Evolutionary conservation across 2,113 vertebrate genomes (phyloP).

Genomic region (Xerus inauris): DNA sequence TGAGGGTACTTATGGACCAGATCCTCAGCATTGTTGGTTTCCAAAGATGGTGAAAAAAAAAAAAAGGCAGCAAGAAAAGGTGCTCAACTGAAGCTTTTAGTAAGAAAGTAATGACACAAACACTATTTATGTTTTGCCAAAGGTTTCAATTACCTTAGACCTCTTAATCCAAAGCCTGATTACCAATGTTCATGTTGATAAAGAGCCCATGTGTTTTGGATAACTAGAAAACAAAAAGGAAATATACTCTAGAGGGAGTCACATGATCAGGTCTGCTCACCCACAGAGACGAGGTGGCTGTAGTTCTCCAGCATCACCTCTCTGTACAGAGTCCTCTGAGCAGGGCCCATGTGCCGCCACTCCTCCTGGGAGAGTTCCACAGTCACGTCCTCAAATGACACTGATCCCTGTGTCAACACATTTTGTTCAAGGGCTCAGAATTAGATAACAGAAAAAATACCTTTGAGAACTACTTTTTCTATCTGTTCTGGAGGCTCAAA

Average conservation of each 20-base stretch:
- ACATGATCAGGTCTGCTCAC: not conserved
- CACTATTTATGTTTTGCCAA: not conserved
- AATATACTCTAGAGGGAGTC: not conserved
- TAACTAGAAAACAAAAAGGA: not conserved
- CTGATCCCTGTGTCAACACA: not conserved
- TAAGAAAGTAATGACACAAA: not conserved
- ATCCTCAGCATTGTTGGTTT: not conserved
- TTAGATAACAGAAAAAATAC: not conserved
- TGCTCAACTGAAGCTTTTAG: not conserved
- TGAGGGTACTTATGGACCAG: not conserved
- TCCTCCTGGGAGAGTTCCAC: constrained; percentile 60
- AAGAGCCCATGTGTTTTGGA: not conserved
- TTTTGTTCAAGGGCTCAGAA: not conserved
- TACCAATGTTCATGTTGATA: not conserved
- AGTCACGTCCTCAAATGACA: constrained; percentile 21
- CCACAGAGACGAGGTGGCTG: constrained; percentile 29
- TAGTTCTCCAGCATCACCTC: constrained; percentile 72
- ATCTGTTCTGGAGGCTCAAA: not conserved
- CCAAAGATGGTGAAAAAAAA: not conserved
- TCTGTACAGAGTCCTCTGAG: constrained; percentile 37
- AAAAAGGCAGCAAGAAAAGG: not conserved
- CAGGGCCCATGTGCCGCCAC: constrained; percentile 2
- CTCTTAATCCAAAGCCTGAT: not conserved
- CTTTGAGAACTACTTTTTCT: not conserved
- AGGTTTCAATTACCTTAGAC: not conserved